phyloP scores from a whole-genome alignment of 2,888 invertebrate genomes.

The Anaspis maculata region DNA sequence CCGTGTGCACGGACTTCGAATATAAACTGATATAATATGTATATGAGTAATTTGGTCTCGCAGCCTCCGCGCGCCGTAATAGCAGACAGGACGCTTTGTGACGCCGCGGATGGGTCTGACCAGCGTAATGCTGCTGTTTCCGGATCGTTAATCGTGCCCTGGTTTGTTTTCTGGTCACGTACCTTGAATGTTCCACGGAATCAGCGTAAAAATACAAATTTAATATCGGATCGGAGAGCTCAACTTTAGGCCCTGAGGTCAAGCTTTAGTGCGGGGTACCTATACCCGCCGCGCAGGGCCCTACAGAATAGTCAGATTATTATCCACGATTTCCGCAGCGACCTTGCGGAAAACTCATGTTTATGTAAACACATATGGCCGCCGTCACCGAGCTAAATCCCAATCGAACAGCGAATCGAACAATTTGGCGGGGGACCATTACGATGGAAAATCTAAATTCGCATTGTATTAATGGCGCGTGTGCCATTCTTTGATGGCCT shows the following conservation, averaged over 20 bases:
- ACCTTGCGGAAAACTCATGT: slow-evolving; percentile 15
- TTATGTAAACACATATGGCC: slow-evolving; percentile 10
- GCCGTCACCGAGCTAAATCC: too few species aligned
- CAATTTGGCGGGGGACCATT: too few species aligned
- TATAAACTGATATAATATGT: slow-evolving; percentile 15
- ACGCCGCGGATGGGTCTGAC: slow-evolving; percentile 30
- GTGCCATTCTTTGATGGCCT: too few species aligned
- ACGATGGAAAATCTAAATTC: too few species aligned
- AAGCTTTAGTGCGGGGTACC: slow-evolving; percentile 20
- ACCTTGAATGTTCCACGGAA: slow-evolving; percentile 48
- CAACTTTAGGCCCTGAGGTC: slow-evolving; percentile 29
- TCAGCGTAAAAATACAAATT: slow-evolving; percentile 58
- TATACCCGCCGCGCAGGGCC: too few species aligned
- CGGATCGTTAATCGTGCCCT: slow-evolving; percentile 49
- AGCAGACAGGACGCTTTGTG: slow-evolving; percentile 23
- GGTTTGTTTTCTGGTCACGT: slow-evolving; percentile 51
- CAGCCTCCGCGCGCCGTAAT: slow-evolving; percentile 20
- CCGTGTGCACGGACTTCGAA: too few species aligned
- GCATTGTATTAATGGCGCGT: too few species aligned
- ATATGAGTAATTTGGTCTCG: slow-evolving; percentile 15
- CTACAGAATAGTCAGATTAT: slow-evolving; percentile 32
- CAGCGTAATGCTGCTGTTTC: slow-evolving; percentile 37
- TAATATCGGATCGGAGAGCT: slow-evolving; percentile 46
- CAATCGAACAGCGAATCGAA: too few species aligned
- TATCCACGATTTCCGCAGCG: slow-evolving; percentile 22